Percentiles rank a stretch among this genome's conserved stretches.
These are phyloP conservation scores for Styela clava DNA, from an alignment of 23 tunicate species.

Conservation along the genomic window DNA sequence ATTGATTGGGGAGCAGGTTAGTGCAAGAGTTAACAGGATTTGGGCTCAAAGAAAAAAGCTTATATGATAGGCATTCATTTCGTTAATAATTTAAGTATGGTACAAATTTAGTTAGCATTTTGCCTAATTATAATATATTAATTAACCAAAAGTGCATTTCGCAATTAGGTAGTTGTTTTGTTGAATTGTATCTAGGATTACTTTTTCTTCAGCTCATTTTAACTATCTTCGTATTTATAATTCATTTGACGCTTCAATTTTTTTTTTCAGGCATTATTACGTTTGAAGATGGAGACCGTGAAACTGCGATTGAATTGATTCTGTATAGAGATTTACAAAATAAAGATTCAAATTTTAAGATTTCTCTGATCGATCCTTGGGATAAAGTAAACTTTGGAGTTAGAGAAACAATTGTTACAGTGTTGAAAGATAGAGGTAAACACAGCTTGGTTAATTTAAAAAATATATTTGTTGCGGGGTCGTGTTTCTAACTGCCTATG, in stretches of 20 bases:
- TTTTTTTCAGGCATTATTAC: slow-evolving; percentile 62
- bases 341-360: slow-evolving; percentile 65
- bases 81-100: no score
- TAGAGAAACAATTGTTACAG: slow-evolving; percentile 70
- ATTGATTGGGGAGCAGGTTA: slow-evolving; percentile 97
- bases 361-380: slow-evolving; percentile 54
- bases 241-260: no score
- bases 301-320: slow-evolving; percentile 67
- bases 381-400: slow-evolving; percentile 52
- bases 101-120: no score
- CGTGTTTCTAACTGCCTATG: neutral
- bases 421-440: slow-evolving; percentile 84
- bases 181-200: no score
- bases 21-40: no score
- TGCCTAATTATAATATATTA: no score
- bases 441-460: no score
- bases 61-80: no score
- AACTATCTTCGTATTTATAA: no score
- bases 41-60: neutral
- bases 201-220: no score
- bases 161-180: no score
- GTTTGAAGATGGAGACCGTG: slow-evolving; percentile 79
- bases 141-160: no score
- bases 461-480: neutral
- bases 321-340: slow-evolving; percentile 69